Conservation (phyloP, 1,140 invertebrate species). For the Nebria ingens region DNA sequence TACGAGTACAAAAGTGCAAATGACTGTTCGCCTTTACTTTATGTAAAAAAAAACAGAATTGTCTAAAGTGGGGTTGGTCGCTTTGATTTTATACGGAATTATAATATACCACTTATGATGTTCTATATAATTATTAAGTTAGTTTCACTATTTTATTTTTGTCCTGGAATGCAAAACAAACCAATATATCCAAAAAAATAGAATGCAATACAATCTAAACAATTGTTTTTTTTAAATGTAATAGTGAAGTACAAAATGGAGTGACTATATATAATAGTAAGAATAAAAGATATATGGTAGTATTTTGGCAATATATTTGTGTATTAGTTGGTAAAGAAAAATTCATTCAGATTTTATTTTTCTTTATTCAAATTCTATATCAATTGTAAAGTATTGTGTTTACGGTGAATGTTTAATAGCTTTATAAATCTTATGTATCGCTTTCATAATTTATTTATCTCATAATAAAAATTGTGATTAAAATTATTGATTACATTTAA, state of each 20-base stretch:
- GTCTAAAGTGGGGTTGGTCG: background rate
- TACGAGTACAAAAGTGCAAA: background rate
- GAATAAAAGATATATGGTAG: conserved; percentile 17
- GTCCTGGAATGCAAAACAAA: too few relatives aligned
- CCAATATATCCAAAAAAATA: too few relatives aligned
- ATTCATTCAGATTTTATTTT: conserved; percentile 17
- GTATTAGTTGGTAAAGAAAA: conserved; percentile 13
- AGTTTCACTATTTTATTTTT: too few relatives aligned
- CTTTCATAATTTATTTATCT: conserved; percentile 20
- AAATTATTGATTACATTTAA: too few relatives aligned
- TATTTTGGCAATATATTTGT: conserved; percentile 21
- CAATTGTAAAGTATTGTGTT: conserved; percentile 17
- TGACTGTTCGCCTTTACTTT: background rate
- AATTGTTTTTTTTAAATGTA: too few relatives aligned
- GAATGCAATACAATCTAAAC: conserved; percentile 12
- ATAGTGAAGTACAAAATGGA: conserved; percentile 6
- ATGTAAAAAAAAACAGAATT: background rate
- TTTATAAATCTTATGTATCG: conserved; percentile 18
- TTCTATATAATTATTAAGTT: too few relatives aligned
- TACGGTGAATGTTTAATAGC: conserved; percentile 17
- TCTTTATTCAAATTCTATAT: conserved; percentile 16
- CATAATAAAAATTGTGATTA: conserved; percentile 16
- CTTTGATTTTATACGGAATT: conserved; percentile 14
- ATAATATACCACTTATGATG: conserved; percentile 11
- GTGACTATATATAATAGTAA: conserved; percentile 13